These are phyloP conservation scores for Epinephelus coioides DNA, from an alignment of 2,797 vertebrate species.

Conservation along the genomic window DNA sequence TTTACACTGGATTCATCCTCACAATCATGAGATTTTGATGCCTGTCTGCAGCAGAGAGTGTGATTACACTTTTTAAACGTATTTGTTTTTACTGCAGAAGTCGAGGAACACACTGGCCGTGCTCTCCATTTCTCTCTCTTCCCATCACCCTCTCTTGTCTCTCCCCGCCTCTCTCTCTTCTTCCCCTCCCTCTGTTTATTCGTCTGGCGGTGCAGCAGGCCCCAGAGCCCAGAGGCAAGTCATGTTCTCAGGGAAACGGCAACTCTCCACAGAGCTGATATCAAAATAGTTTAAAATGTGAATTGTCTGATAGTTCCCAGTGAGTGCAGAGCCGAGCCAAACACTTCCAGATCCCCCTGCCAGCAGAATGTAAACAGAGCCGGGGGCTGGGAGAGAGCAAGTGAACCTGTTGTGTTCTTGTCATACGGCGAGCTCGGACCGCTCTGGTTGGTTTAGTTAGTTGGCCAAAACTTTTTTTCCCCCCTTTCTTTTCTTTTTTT, in stretches of 20 bases:
- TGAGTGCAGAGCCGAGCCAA: constrained; percentile 74
- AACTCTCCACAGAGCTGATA: constrained; percentile 86
- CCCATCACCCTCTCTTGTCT: constrained; percentile 32
- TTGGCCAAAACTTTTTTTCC: not conserved
- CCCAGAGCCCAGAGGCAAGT: constrained; percentile 80
- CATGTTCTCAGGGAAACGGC: constrained; percentile 84
- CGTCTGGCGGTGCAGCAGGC: constrained; percentile 78
- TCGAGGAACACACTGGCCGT: not conserved
- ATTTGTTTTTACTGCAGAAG: constrained; percentile 39
- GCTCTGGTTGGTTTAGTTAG: constrained; percentile 31
- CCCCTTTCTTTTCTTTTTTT: not conserved
- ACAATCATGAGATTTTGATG: constrained; percentile 3
- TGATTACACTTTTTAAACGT: constrained; percentile 7
- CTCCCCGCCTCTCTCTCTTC: constrained; percentile 46
- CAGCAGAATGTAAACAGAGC: constrained; percentile 83
- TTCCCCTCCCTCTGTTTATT: constrained; percentile 82
- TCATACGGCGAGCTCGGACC: constrained; percentile 36
- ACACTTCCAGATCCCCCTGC: constrained; percentile 83
- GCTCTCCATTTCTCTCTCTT: constrained; percentile 38
- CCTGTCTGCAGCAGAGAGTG: not conserved
- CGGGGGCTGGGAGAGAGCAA: constrained; percentile 33
- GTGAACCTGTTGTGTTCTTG: constrained; percentile 76
- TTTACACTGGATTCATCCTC: constrained; percentile 30
- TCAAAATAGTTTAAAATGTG: constrained; percentile 86
- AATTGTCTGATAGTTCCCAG: constrained; percentile 86